A percentile compares a stretch with the other conserved stretches of the same genome.
phyloP scores from a whole-genome alignment of 2,797 vertebrate genomes.

The Scyliorhinus canicula region DNA sequence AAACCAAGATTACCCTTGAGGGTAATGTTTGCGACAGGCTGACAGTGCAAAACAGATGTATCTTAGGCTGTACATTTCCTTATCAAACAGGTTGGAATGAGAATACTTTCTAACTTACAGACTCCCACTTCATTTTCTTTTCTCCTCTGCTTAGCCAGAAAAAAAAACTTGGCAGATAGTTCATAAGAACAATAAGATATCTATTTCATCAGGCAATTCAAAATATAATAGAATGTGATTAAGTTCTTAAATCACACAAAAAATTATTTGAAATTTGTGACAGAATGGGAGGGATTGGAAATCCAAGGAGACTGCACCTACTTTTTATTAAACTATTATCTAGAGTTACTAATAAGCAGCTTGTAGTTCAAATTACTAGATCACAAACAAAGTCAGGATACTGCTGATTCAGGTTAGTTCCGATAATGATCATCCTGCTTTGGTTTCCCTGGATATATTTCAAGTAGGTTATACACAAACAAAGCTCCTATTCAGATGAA shows the following conservation, averaged over 20 bases:
- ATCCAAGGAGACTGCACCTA: constrained; percentile 40
- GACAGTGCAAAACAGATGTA: constrained; percentile 17
- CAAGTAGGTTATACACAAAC: constrained; percentile 67
- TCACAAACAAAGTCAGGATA: constrained; percentile 58
- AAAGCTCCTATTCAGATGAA: constrained; percentile 71
- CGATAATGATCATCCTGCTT: constrained; percentile 70
- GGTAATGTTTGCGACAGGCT: not conserved
- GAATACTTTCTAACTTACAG: constrained; percentile 18
- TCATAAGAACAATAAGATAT: constrained; percentile 43
- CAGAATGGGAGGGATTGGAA: constrained; percentile 42
- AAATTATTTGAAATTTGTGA: constrained; percentile 37
- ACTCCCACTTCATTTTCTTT: not conserved
- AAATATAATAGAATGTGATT: constrained; percentile 46
- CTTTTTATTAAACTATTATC: constrained; percentile 53
- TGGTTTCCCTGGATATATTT: constrained; percentile 66
- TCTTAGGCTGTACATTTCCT: constrained; percentile 4
- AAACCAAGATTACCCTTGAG: constrained; percentile 7
- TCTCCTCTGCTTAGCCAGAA: constrained; percentile 13
- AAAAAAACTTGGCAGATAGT: constrained; percentile 51
- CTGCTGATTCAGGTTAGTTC: constrained; percentile 56
- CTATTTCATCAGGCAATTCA: constrained; percentile 51
- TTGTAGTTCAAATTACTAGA: constrained; percentile 70
- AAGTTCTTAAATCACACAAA: constrained; percentile 43
- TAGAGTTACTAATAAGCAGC: constrained; percentile 67
- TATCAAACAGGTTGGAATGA: constrained; percentile 19